Percentiles rank a stretch among this genome's conserved stretches.
phyloP scores from a whole-genome alignment of 2,797 vertebrate genomes.

The Pseudochirops cupreus region DNA sequence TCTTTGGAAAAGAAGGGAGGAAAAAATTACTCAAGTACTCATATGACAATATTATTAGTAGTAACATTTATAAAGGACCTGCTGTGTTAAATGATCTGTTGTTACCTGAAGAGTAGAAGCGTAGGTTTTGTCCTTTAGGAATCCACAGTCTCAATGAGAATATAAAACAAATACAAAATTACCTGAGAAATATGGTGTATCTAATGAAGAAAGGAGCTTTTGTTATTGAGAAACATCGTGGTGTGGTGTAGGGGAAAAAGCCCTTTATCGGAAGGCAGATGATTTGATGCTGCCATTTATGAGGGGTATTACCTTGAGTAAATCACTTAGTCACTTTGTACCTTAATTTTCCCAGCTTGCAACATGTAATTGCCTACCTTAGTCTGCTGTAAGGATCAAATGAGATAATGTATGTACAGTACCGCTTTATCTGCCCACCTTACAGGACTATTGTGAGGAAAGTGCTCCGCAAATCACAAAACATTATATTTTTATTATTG shows the following conservation, averaged over 20 bases:
- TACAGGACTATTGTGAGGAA: background rate
- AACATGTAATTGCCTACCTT: background rate
- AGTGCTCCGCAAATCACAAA: background rate
- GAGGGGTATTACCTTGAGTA: background rate
- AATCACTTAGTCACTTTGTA: background rate
- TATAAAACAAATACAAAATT: background rate
- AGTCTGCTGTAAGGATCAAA: background rate
- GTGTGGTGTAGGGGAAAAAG: background rate
- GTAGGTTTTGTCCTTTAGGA: background rate
- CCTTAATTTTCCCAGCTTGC: background rate
- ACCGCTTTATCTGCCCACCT: background rate
- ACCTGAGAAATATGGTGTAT: background rate
- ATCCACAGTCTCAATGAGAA: conserved; percentile 16
- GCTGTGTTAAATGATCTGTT: background rate
- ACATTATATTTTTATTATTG: background rate
- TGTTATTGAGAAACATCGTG: background rate
- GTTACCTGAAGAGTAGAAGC: background rate
- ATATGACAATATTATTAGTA: background rate
- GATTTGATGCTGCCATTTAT: background rate
- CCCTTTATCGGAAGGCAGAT: background rate
- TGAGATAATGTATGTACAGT: background rate
- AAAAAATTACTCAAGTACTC: conserved; percentile 19
- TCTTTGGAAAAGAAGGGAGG: background rate
- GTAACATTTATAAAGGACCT: background rate
- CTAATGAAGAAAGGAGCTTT: conserved; percentile 9